phyloP scores from a whole-genome alignment of 2,888 invertebrate species.

The Cataglyphis livida region DNA sequence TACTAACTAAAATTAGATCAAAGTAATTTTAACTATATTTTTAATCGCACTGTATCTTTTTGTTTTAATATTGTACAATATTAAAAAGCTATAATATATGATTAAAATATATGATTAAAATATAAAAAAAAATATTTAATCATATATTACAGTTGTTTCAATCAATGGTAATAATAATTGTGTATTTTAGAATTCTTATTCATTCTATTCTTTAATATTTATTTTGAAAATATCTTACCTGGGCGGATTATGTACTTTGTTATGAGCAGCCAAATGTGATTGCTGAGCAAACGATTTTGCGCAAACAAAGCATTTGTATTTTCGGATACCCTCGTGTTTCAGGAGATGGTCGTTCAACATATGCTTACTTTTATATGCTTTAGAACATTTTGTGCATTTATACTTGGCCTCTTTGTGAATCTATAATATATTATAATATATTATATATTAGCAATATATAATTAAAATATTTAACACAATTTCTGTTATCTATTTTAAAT shows the following conservation, averaged over 20 bases:
- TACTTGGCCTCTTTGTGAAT: conserved; percentile 76
- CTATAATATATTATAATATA: conserved; percentile 55
- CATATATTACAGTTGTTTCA: background rate
- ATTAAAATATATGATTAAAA: no score
- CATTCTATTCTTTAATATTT: background rate
- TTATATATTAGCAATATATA: background rate
- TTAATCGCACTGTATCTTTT: background rate
- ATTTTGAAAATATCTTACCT: background rate
- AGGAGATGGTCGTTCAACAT: conserved; percentile 80
- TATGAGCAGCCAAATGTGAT: conserved; percentile 80
- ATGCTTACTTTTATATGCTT: conserved; percentile 79
- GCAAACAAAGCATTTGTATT: conserved; percentile 78
- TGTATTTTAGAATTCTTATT: background rate
- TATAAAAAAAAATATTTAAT: background rate
- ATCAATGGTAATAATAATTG: background rate
- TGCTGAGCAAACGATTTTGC: conserved; percentile 79
- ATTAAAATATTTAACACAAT: background rate
- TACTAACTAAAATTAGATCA: no score
- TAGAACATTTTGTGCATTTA: conserved; percentile 72
- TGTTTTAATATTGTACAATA: background rate
- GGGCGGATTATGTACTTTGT: background rate
- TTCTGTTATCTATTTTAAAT: background rate
- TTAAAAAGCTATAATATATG: background rate
- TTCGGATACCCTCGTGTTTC: conserved; percentile 80
- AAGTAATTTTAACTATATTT: no score